These are phyloP conservation scores for Enhydra lutris DNA, from an alignment of 2,113 vertebrate species.

Conservation along the genomic window DNA sequence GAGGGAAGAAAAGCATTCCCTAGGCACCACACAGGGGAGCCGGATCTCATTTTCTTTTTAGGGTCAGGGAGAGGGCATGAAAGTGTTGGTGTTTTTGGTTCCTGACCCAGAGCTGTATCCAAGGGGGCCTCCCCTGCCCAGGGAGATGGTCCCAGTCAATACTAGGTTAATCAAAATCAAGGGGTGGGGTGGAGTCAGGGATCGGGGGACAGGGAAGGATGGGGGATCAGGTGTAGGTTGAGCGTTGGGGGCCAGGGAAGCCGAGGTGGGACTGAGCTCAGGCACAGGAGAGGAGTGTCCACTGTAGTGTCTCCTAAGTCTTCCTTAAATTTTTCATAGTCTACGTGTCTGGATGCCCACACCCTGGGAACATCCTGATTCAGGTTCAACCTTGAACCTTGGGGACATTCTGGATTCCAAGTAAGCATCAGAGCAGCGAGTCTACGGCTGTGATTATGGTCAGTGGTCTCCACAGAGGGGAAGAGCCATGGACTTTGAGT, in stretches of 20 bases:
- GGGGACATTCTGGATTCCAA: neutral
- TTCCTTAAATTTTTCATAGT: neutral
- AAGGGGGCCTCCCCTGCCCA: neutral
- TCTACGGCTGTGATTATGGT: neutral
- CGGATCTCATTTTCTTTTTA: neutral
- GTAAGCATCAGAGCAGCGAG: neutral
- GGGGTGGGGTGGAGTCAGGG: neutral
- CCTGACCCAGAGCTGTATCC: neutral
- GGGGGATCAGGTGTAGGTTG: neutral
- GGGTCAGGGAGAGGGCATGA: neutral
- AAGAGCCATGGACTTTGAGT: neutral
- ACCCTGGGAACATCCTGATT: neutral
- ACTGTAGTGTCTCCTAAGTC: neutral
- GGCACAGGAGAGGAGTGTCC: neutral
- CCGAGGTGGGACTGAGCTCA: fast-evolving
- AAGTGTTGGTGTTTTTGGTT: neutral
- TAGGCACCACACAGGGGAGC: neutral
- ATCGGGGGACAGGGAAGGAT: fast-evolving
- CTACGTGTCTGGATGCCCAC: neutral
- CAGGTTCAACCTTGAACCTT: too few species aligned
- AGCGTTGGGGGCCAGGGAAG: neutral
- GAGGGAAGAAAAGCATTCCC: neutral
- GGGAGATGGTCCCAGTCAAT: neutral
- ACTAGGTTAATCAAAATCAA: neutral
- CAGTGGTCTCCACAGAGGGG: neutral